Evolutionary conservation across 2,113 vertebrate genomes (phyloP).

Genomic region (Cebus imitator): DNA sequence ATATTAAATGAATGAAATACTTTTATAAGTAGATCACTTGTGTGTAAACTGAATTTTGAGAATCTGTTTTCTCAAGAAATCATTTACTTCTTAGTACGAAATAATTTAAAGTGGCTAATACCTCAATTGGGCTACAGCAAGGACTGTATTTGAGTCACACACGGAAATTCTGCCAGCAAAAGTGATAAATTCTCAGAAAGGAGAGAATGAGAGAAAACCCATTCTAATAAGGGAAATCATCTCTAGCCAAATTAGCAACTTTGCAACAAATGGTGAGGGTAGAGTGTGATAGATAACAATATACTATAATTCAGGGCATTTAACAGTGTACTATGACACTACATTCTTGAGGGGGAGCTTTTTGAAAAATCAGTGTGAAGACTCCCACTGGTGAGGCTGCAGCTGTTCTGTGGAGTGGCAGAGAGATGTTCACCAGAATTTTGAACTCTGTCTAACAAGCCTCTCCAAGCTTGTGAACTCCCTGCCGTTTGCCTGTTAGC

Average conservation of each 20-base stretch:
- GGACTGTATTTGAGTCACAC: background rate
- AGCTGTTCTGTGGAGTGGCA: constrained; percentile 69
- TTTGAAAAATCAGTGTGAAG: constrained; percentile 70
- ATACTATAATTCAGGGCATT: constrained; percentile 38
- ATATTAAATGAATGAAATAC: background rate
- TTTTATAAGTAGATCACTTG: background rate
- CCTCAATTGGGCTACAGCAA: background rate
- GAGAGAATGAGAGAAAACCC: background rate
- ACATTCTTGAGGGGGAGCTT: constrained; percentile 55
- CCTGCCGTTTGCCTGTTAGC: constrained; percentile 79
- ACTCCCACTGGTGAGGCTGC: constrained; percentile 40
- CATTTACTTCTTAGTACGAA: background rate
- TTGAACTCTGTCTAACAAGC: constrained; percentile 73
- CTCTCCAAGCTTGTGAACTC: constrained; percentile 74
- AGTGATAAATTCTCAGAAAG: background rate
- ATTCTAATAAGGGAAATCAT: constrained; percentile 35
- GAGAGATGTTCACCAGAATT: constrained; percentile 71
- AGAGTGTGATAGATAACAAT: constrained; percentile 59
- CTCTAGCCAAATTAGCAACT: constrained; percentile 50
- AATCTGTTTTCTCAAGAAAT: background rate
- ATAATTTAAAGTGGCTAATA: background rate
- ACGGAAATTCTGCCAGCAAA: background rate
- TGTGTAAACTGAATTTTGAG: background rate
- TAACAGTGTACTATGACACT: constrained; percentile 64
- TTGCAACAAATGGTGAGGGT: constrained; percentile 53